phyloP scores from a whole-genome alignment of 2,797 vertebrate species.

The Bradypus variegatus region DNA sequence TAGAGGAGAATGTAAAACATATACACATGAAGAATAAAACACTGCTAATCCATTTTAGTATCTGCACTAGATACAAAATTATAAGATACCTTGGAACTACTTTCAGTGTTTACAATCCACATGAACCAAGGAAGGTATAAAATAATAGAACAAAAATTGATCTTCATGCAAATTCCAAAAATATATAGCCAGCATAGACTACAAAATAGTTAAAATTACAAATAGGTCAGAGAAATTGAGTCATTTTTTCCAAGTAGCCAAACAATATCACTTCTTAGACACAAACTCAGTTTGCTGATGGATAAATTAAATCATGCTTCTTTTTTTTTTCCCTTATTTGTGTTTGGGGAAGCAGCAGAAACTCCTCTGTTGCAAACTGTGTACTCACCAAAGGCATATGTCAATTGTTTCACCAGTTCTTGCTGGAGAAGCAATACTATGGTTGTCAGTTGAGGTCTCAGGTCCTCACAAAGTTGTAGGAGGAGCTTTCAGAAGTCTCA shows the following conservation, averaged over 20 bases:
- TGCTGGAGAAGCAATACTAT: neutral
- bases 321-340: neutral
- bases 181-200: neutral
- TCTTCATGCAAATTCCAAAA: neutral
- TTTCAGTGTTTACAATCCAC: neutral
- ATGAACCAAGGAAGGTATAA: neutral
- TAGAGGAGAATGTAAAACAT: neutral
- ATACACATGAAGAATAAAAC: neutral
- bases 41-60: neutral
- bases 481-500: neutral
- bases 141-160: neutral
- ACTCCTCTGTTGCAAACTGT: neutral
- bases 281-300: neutral
- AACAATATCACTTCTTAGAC: neutral
- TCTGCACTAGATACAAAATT: neutral
- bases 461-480: neutral
- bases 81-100: neutral
- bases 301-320: neutral
- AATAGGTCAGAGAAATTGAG: neutral
- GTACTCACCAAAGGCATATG: neutral
- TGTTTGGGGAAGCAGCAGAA: neutral
- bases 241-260: neutral
- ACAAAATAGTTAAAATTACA: neutral
- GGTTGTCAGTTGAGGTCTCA: neutral
- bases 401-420: neutral